These are phyloP conservation scores for Athrips mouffetella DNA, from an alignment of 2,888 invertebrate genomes.

Conservation along the genomic window DNA sequence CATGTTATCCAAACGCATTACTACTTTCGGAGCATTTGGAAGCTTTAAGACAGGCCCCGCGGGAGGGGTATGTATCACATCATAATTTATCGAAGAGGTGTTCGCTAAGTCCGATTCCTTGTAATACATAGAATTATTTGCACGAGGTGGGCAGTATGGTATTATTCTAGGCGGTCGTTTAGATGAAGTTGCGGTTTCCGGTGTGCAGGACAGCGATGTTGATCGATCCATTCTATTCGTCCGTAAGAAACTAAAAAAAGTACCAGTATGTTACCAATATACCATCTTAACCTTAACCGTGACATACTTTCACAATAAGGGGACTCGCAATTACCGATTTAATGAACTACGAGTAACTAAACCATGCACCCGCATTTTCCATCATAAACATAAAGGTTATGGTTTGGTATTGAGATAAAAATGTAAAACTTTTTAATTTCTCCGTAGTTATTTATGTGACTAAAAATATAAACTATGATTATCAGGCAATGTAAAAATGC, in stretches of 20 bases:
- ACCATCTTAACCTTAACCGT: constrained; percentile 10
- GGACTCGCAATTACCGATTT: constrained; percentile 12
- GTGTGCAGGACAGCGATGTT: neutral
- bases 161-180: no score
- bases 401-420: neutral
- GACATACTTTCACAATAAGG: constrained; percentile 14
- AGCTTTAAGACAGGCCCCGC: constrained; percentile 56
- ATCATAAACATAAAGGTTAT: no score
- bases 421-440: no score
- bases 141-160: no score
- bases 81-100: no score
- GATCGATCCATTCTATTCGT: neutral
- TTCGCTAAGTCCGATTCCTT: no score
- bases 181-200: neutral
- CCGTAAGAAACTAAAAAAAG: constrained; percentile 5
- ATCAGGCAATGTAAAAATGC: no score
- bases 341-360: constrained; percentile 21
- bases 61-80: no score
- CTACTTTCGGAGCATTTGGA: constrained; percentile 47
- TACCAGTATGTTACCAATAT: constrained; percentile 7
- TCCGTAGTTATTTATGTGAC: no score
- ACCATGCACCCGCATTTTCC: constrained; percentile 37
- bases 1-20: constrained; percentile 46
- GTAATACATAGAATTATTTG: no score
- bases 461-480: no score